Base-by-base conservation (phyloP, 2,797 vertebrate genomes). In the Scolopax rusticola region DNA sequence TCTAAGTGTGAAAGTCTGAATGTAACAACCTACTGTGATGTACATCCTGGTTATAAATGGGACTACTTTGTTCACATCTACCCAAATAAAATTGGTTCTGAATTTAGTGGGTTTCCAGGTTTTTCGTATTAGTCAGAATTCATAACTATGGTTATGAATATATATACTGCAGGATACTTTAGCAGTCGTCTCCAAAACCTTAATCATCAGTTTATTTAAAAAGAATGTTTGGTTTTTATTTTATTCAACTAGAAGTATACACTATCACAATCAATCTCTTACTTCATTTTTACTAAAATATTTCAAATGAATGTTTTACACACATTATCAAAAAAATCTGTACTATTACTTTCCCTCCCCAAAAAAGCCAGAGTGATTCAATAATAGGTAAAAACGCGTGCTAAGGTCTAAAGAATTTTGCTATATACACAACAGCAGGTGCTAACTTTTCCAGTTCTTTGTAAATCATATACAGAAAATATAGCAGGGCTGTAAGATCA, bases 221-320 rank as follows among this genome's bases (percentile, higher is more conserved):
- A 98, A 98, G 77, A 93, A 93, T 95, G 97, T 3, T 23, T 32
- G 18, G 14, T 28, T 97, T 98, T 98, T 98, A 99, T 98, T 99
- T 98, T 97, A 97, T 98, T 98, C 97, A 98, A 97, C 98, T 98
- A 98, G 98, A 99, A 98, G 98, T 98, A 98, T 97, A 97, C 98
- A 98, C 98, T 97, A 93, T 97, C 98, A 98, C 98, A 97, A 92
- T 97, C 97, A 95, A 88, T 97, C 87, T 97, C 96, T 97, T 97
- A 97, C 98, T 97, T 98, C 96, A 96, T 97, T 96, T 97, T 97
- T 98, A 98, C 98, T 98, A 98, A 98, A 98, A 98, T 98, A 98
- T 98, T 96, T 98, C 97, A 98, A 97, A 98, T 97, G 33, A 98
- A 83, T 96, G 97, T 98, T 96, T 98, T 97, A 98, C 98, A 98